Evolutionary conservation across 2,113 vertebrate genomes (phyloP).

Genomic region (Neotragus pygmaeus): DNA sequence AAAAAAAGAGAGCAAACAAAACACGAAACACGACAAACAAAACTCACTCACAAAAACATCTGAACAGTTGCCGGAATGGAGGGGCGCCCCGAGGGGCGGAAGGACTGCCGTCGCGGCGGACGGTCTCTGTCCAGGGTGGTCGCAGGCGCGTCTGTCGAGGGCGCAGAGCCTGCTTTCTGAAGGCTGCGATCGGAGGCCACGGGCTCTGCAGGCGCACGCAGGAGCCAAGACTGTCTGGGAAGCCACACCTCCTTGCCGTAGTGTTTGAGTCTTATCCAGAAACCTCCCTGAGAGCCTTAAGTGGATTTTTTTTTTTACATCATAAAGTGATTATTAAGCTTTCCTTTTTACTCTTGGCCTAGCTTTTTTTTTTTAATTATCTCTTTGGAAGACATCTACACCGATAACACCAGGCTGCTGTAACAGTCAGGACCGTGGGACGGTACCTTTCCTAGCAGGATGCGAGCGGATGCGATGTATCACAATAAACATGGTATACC

Average conservation of each 20-base stretch:
- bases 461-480: slow-evolving; percentile 83
- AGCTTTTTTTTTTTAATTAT: slow-evolving; percentile 79
- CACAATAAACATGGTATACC: slow-evolving; percentile 85
- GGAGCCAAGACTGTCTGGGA: slow-evolving; percentile 78
- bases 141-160: slow-evolving; percentile 81
- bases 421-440: slow-evolving; percentile 74
- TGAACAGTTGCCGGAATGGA: slow-evolving; percentile 65
- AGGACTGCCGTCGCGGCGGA: slow-evolving; percentile 61
- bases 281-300: slow-evolving; percentile 86
- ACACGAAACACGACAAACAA: slow-evolving; percentile 47
- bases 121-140: slow-evolving; percentile 74
- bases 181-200: slow-evolving; percentile 73
- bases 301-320: slow-evolving; percentile 83
- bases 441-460: slow-evolving; percentile 79
- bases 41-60: slow-evolving; percentile 48
- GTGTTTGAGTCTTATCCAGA: slow-evolving; percentile 79
- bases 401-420: slow-evolving; percentile 80
- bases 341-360: slow-evolving; percentile 84
- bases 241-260: slow-evolving; percentile 72
- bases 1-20: slow-evolving; percentile 69
- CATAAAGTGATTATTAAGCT: slow-evolving; percentile 87
- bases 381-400: slow-evolving; percentile 81
- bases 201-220: slow-evolving; percentile 67
- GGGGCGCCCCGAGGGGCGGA: slow-evolving; percentile 59
- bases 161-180: slow-evolving; percentile 74